Conservation (phyloP, 2,888 invertebrate species). For the Ernsta delagoae region DNA sequence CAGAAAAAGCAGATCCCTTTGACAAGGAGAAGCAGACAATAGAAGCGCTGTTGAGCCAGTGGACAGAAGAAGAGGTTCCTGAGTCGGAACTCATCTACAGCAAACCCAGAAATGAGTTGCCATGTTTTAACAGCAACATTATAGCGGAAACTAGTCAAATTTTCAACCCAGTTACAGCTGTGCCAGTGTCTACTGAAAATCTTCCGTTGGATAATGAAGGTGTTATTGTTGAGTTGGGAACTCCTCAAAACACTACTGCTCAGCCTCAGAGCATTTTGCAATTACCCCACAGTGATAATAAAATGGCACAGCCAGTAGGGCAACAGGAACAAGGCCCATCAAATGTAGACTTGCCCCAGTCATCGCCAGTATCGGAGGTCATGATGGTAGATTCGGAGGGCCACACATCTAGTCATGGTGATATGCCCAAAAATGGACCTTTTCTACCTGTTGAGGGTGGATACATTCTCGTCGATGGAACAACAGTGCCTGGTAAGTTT, state of each 20-base stretch:
- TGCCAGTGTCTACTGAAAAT: conserved; percentile 55
- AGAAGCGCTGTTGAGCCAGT: conserved; percentile 75
- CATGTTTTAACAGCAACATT: conserved; percentile 71
- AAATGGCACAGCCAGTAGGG: conserved; percentile 20
- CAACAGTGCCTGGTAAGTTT: conserved; percentile 53
- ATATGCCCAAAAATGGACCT: conserved; percentile 55
- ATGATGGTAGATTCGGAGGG: conserved; percentile 61
- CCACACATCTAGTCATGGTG: conserved; percentile 57
- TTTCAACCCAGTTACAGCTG: conserved; percentile 68
- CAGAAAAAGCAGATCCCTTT: conserved; percentile 75
- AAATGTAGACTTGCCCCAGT: conserved; percentile 28
- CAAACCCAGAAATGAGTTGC: conserved; percentile 54
- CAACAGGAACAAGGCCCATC: conserved; percentile 24
- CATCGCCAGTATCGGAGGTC: conserved; percentile 51
- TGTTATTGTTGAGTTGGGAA: conserved; percentile 65
- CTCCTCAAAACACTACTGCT: conserved; percentile 37
- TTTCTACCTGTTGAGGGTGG: conserved; percentile 76
- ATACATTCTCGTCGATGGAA: conserved; percentile 68
- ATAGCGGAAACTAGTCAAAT: conserved; percentile 73
- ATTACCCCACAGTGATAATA: conserved; percentile 5
- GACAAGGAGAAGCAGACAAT: conserved; percentile 74
- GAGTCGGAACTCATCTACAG: conserved; percentile 56
- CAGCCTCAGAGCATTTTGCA: conserved; percentile 15
- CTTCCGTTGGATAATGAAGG: conserved; percentile 55
- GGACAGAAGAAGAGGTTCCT: conserved; percentile 77